Evolutionary conservation across 2,113 vertebrate species (phyloP).

Genomic region (Brachyistius frenatus): DNA sequence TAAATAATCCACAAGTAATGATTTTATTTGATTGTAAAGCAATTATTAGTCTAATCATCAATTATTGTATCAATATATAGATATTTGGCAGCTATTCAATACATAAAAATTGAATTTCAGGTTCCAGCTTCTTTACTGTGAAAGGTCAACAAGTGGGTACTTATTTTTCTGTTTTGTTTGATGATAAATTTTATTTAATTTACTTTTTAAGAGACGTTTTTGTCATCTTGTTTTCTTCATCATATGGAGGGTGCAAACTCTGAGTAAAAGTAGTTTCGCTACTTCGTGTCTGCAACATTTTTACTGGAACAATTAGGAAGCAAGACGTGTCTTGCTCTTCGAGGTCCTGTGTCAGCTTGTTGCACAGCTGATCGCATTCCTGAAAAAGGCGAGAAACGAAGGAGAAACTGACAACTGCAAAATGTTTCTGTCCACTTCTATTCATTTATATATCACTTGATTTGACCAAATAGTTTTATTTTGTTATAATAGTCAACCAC

Average conservation of each 20-base stretch:
- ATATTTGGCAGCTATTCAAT: too few relatives aligned
- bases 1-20: too few relatives aligned
- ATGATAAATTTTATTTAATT: not conserved
- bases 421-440: conserved; percentile 1
- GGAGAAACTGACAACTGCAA: conserved; percentile 12
- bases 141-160: too few relatives aligned
- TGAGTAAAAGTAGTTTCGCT: conserved; percentile 1
- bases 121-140: too few relatives aligned
- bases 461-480: not conserved
- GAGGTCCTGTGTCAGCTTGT: conserved; percentile 67
- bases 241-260: not conserved
- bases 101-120: too few relatives aligned
- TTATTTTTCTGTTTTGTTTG: too few relatives aligned
- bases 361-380: conserved; percentile 45
- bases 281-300: conserved; percentile 15
- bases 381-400: conserved; percentile 24
- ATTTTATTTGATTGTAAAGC: too few relatives aligned
- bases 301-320: conserved; percentile 18
- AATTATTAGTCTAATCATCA: too few relatives aligned
- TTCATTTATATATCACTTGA: not conserved
- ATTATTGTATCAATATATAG: too few relatives aligned
- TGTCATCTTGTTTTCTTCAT: not conserved
- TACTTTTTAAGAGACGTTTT: not conserved
- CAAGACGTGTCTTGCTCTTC: conserved; percentile 69
- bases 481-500: not conserved